Evolutionary conservation across 2,113 vertebrate genomes (phyloP).

Genomic region (Axis porcinus): DNA sequence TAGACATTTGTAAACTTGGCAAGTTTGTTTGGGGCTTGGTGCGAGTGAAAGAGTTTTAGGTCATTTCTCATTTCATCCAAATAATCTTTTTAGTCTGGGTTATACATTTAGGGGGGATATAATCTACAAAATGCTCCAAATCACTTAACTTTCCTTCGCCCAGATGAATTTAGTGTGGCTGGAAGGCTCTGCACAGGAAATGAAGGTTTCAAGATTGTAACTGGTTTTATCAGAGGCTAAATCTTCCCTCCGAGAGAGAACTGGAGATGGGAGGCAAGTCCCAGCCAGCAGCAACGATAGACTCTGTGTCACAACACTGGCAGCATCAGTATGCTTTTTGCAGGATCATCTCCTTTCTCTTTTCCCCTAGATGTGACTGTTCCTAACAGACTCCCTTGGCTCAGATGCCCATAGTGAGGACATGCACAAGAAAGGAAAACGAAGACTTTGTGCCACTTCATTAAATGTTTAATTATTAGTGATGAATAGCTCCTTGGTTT

Average conservation of each 20-base stretch:
- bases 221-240: conserved; percentile 22
- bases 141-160: conserved; percentile 31
- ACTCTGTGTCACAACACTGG: conserved; percentile 18
- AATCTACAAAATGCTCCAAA: neutral
- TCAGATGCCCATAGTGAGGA: neutral
- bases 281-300: neutral
- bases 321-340: neutral
- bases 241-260: neutral
- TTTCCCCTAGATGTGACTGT: neutral
- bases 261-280: conserved; percentile 23
- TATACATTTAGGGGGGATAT: neutral
- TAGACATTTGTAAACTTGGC: neutral
- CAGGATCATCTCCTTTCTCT: neutral
- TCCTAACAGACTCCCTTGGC: neutral
- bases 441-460: conserved; percentile 18
- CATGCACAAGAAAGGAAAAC: neutral
- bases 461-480: conserved; percentile 33
- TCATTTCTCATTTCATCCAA: conserved; percentile 38
- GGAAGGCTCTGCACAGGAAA: conserved; percentile 24
- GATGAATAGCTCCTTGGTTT: neutral
- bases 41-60: neutral
- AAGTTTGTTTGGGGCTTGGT: neutral
- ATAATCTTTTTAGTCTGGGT: conserved; percentile 23
- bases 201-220: conserved; percentile 18
- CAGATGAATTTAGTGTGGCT: neutral